Base-by-base conservation (phyloP, 1,140 invertebrate species). In the Melitaea cinxia region DNA sequence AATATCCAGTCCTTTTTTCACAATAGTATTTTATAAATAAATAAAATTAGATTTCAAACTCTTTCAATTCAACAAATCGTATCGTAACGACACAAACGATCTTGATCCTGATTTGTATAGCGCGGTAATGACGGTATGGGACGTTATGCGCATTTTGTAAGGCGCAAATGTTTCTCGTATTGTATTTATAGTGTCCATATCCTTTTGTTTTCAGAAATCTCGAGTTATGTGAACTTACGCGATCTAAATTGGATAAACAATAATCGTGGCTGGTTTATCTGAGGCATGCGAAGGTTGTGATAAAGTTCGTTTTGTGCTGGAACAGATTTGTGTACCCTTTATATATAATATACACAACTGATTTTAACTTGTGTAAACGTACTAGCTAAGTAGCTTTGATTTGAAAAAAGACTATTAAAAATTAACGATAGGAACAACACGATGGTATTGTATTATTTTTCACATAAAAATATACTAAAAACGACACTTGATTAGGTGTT, bases 61-160 rank as follows among this genome's bases (percentile, higher is more conserved):
- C 26, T 7, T 28, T 10, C 30, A 7, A 42, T 42, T 5, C 14
- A 6, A 42, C 2, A 17, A 45, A 50, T 66, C 64, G 64, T 60
- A 10, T 57, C 59, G 66, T 47, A 17, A 15, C 23, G 4, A 6
- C 59, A 12, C 23, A 68, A 68, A 59, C 24, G 7, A 17, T 33
- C 28, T 19, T 49, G 30, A 55, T 49, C 53, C 57, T 74, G 77
- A 79, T 79, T 81, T 75, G 75, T 75, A 74, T 66, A 70, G 65
- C 61, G 49, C 70, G 47, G 65, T 78, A 75, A 78, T 78, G 65
- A 72, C 57, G 57, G 58, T 73, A 68, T 70, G 64, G 64, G 45
- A 56, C 66, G 74, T 75, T 72, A 72, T 75, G 69, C 58, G 49
- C 45, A 33, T 67, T 71, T 68, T 59, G 65, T 64, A 73, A n/a